Evolutionary conservation across 2,797 vertebrate species (phyloP).

Genomic region (Ptychobarbus kaznakovi): DNA sequence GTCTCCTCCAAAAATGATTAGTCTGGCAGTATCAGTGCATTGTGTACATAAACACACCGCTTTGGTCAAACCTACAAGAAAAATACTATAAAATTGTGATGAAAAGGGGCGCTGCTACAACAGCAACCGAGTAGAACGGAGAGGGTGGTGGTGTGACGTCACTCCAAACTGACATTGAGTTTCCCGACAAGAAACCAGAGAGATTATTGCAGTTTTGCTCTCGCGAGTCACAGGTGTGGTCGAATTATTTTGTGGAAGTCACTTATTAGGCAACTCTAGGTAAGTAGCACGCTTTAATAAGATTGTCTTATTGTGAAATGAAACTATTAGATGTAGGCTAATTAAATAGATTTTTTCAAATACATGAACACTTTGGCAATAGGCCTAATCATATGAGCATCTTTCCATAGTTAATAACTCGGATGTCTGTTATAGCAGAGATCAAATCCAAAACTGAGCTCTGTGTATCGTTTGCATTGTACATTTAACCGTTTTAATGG

Average conservation of each 20-base stretch:
- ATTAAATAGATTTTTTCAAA: neutral
- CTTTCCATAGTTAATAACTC: neutral
- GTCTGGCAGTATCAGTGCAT: neutral
- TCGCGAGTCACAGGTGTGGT: constrained; percentile 4
- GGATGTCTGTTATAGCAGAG: neutral
- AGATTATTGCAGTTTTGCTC: constrained; percentile 20
- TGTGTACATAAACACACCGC: neutral
- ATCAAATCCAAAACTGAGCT: neutral
- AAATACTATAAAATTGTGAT: neutral
- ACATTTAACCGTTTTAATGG: neutral
- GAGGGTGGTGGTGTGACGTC: constrained; percentile 23
- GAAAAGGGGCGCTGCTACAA: neutral
- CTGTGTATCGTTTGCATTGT: neutral
- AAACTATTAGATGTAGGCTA: neutral
- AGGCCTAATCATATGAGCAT: neutral
- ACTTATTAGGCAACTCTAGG: neutral
- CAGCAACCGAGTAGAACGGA: neutral
- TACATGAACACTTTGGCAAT: neutral
- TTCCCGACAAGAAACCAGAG: constrained; percentile 1
- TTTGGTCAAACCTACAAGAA: neutral
- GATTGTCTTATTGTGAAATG: neutral
- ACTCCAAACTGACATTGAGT: neutral
- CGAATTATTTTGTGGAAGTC: neutral
- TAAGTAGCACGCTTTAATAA: constrained; percentile 3
- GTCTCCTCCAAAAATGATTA: neutral